A percentile compares a stretch with the other conserved stretches of the same genome.
phyloP scores from a whole-genome alignment of 2,113 vertebrate genomes.

The Dromas ardeola region DNA sequence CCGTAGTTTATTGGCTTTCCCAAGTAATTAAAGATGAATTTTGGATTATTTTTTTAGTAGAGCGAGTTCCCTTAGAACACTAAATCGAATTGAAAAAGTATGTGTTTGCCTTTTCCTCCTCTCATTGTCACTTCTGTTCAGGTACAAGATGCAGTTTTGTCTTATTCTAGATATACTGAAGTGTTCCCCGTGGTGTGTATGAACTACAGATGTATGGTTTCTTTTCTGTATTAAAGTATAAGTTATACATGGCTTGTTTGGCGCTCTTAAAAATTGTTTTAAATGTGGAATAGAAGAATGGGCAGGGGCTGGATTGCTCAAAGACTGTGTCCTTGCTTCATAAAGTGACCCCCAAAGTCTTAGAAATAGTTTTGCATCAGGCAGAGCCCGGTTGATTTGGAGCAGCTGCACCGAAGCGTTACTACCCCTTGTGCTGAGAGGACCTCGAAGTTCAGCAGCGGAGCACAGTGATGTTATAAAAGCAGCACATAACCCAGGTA shows the following conservation, averaged over 20 bases:
- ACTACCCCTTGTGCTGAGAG: neutral
- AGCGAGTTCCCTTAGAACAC: neutral
- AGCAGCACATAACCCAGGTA: neutral
- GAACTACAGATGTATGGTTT: slow-evolving; percentile 37
- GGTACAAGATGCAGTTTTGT: slow-evolving; percentile 28
- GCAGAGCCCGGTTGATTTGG: neutral
- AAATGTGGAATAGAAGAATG: neutral
- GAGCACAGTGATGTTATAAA: neutral
- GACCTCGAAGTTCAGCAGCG: neutral
- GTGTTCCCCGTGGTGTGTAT: slow-evolving; percentile 64
- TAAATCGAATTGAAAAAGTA: neutral
- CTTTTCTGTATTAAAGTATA: slow-evolving; percentile 72
- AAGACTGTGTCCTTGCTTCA: neutral
- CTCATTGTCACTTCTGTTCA: neutral
- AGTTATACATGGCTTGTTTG: neutral
- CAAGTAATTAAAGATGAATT: neutral
- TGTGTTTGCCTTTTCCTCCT: neutral
- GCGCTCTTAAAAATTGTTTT: neutral
- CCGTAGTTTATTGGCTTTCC: neutral
- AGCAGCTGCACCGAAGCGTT: neutral
- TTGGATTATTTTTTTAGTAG: neutral
- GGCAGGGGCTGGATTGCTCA: neutral
- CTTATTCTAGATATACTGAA: neutral
- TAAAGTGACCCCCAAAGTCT: neutral
- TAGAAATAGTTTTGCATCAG: neutral